These are phyloP conservation scores for Pollenia griseotomentosa DNA, from an alignment of 2,888 invertebrate genomes.

Conservation along the genomic window DNA sequence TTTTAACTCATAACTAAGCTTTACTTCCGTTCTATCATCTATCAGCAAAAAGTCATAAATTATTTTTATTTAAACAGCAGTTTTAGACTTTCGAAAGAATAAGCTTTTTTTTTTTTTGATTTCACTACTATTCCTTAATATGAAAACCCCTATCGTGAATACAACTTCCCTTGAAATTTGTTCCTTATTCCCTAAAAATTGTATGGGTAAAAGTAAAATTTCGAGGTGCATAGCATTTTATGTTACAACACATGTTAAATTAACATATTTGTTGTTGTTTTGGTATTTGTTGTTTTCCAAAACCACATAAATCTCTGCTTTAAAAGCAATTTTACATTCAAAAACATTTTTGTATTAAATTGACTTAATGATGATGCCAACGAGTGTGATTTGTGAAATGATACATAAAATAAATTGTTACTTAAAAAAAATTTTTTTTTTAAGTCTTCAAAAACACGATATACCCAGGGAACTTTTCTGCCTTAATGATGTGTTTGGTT, in stretches of 20 bases:
- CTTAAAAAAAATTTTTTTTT: constrained; percentile 14
- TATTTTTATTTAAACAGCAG: no score
- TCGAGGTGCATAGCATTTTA: background rate
- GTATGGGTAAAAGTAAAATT: no score
- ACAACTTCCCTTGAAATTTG: no score
- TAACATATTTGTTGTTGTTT: background rate
- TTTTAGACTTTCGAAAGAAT: no score
- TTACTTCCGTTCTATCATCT: no score
- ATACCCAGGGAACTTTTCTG: background rate
- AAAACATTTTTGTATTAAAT: constrained; percentile 61
- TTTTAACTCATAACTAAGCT: no score
- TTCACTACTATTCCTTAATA: no score
- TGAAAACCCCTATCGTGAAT: no score
- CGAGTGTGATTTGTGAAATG: constrained; percentile 51
- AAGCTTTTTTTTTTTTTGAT: no score
- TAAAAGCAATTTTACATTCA: constrained; percentile 6
- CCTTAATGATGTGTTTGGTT: no score
- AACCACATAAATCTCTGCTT: constrained; percentile 27
- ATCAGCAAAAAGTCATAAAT: no score
- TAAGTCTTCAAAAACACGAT: constrained; percentile 17
- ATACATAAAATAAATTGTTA: constrained; percentile 39
- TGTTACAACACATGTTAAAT: constrained; percentile 17
- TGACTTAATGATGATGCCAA: constrained; percentile 59
- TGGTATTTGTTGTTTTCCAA: constrained; percentile 9
- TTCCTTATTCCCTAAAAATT: no score